Percentiles rank a stretch among this genome's conserved stretches.
These are phyloP conservation scores for Crocallis elinguaria DNA, from an alignment of 2,888 invertebrate genomes.

Conservation along the genomic window DNA sequence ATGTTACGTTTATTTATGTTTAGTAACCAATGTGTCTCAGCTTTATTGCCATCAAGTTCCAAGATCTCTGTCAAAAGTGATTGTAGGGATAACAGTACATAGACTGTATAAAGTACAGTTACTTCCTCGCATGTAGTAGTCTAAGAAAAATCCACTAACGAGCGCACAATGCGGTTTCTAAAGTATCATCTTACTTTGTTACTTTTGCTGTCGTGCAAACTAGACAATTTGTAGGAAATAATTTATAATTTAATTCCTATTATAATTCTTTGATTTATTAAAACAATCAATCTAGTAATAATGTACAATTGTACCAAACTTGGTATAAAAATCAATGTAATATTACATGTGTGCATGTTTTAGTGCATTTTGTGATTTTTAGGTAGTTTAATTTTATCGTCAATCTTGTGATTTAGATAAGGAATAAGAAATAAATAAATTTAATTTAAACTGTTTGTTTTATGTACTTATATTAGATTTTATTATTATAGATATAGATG, in stretches of 20 bases:
- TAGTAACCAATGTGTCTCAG: conserved; percentile 3
- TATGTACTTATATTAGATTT: too few relatives aligned
- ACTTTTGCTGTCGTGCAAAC: conserved; percentile 50
- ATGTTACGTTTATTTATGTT: conserved; percentile 8
- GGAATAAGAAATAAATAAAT: conserved; percentile 68
- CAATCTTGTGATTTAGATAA: conserved; percentile 84
- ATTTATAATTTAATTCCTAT: conserved; percentile 55
- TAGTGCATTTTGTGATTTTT: conserved; percentile 85
- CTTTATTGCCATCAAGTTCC: conserved; percentile 17
- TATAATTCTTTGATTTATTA: conserved; percentile 55
- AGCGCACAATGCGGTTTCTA: conserved; percentile 50
- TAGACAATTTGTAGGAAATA: conserved; percentile 69
- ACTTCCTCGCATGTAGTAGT: conserved; percentile 68
- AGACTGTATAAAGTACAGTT: conserved; percentile 57
- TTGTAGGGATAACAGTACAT: conserved; percentile 70
- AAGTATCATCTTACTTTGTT: conserved; percentile 41
- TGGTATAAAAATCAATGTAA: conserved; percentile 78
- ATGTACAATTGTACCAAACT: conserved; percentile 76
- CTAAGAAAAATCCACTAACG: conserved; percentile 44
- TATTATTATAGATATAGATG: too few relatives aligned
- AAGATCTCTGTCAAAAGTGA: conserved; percentile 55
- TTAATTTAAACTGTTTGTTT: conserved; percentile 50
- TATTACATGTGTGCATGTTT: conserved; percentile 84
- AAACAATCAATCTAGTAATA: conserved; percentile 59
- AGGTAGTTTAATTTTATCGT: conserved; percentile 84